Evolutionary conservation across 2,888 invertebrate genomes (phyloP), one percentile per base, ranked within the genome.

Genomic region (Reticulitermes lucifugus): DNA sequence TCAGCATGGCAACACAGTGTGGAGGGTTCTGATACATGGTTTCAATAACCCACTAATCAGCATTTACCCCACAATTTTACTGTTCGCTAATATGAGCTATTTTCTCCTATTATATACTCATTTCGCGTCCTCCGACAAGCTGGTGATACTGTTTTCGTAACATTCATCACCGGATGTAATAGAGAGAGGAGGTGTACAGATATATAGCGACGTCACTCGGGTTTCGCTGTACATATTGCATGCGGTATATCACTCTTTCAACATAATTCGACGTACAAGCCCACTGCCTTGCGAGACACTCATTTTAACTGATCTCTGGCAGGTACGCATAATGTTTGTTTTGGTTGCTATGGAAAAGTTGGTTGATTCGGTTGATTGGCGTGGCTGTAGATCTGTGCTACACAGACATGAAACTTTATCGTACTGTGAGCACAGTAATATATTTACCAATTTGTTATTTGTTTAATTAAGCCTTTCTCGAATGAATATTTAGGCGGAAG

Each of bases 291-390:
- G 51, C 51, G 65, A 65, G 65, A 65, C 65, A 0, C 21, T n/a
- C 60, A 25, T 4, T 25, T 55, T n/a, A 65, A 12, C 25, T 43
- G 79, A 79, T 79, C 79, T 71, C 55, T 71, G 43, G 41, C 70
- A 41, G 83, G 73, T 83, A 83, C 12, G 46, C 25, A 29, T 25
- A 83, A 83, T 83, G 83, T 83, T 83, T 83, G 83, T 71, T 83
- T 83, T 46, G 25, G 83, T 83, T 83, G 46, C 83, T 65, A 82
- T 65, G 82, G 82, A 43, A 82, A 55, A 18, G 55, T 29, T 29
- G 29, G 51, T 55, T 80, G 55, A 80, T 59, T 65, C 65, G 70
- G 55, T 65, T 65, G 65, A 65, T 65, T 65, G 65, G 65, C 65
- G 65, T 65, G 65, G n/a, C 65, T 65, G 6, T 65, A 55, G 65